Evolutionary conservation across 2,797 vertebrate species (phyloP), one percentile per base, ranked within the genome.

Genomic region (Chrosomus eos): DNA sequence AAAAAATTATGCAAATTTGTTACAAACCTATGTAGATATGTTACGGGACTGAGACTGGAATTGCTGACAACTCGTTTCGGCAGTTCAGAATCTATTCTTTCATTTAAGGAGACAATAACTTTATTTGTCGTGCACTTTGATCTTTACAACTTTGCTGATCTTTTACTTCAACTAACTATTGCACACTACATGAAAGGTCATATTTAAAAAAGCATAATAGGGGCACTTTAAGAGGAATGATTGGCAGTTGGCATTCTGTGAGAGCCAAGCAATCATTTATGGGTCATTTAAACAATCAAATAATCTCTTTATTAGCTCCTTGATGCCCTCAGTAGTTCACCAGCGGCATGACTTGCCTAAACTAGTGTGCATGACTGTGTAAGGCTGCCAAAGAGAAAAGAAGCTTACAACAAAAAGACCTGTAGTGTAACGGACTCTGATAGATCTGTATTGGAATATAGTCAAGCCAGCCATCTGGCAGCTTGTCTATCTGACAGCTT

Each of bases 401-500:
- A 33, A 40, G 43, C 72, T 66, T 74, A 75, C 60, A 76, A 23
- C 33, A 67, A 53, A 83, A 67, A 68, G 45, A 67, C 43, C 19
- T 62, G 40, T 76, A n/a, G 16, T 76, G 82, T 55, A 74, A 48
- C 64, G 58, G 26, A 75, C 43, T 51, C 31, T 64, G 38, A 66
- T 38, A 74, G 81, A 48, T 81, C 80, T 81, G 48, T 43, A 58
- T 28, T 83, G 64, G 33, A 60, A 71, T 60, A 33, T 45, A 79
- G 38, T 71, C 66, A 48, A 62, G 40, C 55, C 38, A 36, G 67
- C 31, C 43, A 80, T 80, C 83, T 72, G 75, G 67, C 75, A 80
- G 55, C 83, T 71, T 62, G 74, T 77, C 73, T n/a, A 36, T 79
- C 53, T 53, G 53, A 85, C 67, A 71, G 83, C 75, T 51, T 72